Base-by-base conservation (phyloP, 2,888 invertebrate genomes). In the Sialis fuliginosa region DNA sequence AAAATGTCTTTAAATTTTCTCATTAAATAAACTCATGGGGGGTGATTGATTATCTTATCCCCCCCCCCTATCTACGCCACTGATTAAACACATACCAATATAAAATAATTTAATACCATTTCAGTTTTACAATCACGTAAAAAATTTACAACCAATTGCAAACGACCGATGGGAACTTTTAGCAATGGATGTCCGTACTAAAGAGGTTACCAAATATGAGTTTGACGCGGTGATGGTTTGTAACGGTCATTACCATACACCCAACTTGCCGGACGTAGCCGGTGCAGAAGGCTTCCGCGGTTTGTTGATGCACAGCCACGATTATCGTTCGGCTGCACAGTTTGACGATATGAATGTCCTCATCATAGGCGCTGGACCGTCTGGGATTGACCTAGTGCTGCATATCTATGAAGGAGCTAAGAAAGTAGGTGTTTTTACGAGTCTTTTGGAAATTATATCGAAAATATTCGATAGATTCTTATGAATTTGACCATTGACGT, bases 321-420 rank as follows among this genome's bases (percentile, higher is more conserved):
- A 78, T 53, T 88, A 86, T 61, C 71, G 82, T 55, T 70, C 69
- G 6, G 75, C 82, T 0, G 74, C 75, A 42, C 56, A 59, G 1
- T 86, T 71, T 60, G 57, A 59, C 9, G 71, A 70, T 31, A 70
- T 75, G 44, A 68, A 61, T 3, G 79, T 86, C 0, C 65, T 82
- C 1, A 59, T 84, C 1, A 64, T 87, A 1, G 87, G 87, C 2
- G 81, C 81, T 1, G 79, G 79, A 0, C 72, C 81, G 7, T 86
- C 86, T 0, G 87, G 84, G 0, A 61, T 79, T 33, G 88, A 88
- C 56, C 74, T 88, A 34, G 71, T 76, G 2, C 64, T 77, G 1
- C 46, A 34, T 44, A 31, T 49, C 10, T 44, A 46, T 2, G 22
- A 41, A 33, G 13, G 44, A 35, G 44, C 49, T 31, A 10, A 47